Conservation (phyloP, 2,113 vertebrate genomes). For the Orycteropus afer region DNA sequence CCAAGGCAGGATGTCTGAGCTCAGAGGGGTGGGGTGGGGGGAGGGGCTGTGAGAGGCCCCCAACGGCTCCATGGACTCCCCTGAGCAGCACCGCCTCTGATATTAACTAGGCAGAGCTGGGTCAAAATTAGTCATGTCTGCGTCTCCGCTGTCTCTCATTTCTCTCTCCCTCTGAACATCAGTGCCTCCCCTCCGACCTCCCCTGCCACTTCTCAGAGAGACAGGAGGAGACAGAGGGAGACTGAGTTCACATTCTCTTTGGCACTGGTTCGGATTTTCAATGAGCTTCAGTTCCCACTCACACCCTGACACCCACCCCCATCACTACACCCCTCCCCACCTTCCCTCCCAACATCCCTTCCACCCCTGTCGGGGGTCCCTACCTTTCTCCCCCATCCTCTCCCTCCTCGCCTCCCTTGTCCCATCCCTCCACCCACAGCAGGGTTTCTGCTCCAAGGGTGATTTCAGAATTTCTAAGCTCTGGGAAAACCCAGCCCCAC, state of each 20-base stretch:
- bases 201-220: not conserved
- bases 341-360: not conserved
- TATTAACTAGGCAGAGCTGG: not conserved
- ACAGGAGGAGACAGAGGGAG: not conserved
- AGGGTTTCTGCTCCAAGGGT: not conserved
- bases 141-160: not conserved
- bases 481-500: not conserved
- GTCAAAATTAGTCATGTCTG: constrained; percentile 14
- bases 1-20: not conserved
- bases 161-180: not conserved
- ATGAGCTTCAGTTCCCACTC: not conserved
- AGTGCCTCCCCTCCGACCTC: not conserved
- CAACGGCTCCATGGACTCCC: not conserved
- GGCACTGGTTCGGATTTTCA: constrained; percentile 30
- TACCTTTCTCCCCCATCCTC: not conserved
- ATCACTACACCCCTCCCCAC: rapidly evolving
- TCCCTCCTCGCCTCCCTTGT: rapidly evolving
- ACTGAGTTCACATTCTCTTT: not conserved
- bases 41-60: not conserved
- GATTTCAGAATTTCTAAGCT: not conserved
- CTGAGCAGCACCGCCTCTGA: not conserved
- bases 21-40: not conserved
- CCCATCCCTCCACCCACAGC: not conserved
- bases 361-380: not conserved
- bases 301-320: not conserved